Conservation (phyloP, 2,888 invertebrate genomes). For the Timema podura region DNA sequence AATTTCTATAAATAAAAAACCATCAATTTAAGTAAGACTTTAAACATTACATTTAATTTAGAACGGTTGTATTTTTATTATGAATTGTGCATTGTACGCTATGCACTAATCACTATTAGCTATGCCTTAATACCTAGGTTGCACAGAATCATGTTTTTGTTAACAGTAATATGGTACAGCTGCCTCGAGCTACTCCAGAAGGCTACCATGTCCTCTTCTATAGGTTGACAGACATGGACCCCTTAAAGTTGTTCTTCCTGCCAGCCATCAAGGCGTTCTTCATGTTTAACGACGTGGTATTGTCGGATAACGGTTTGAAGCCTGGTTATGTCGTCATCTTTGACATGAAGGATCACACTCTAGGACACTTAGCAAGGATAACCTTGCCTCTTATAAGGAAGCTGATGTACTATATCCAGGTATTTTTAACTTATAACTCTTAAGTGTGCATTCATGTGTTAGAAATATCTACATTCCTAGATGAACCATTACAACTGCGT, state of each 20-base stretch:
- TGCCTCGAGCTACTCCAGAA: conserved; percentile 37
- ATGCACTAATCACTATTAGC: too few relatives aligned
- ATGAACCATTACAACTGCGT: too few relatives aligned
- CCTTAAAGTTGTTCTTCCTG: conserved; percentile 35
- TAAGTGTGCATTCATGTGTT: too few relatives aligned
- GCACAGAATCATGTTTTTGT: too few relatives aligned
- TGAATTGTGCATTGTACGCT: too few relatives aligned
- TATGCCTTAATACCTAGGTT: too few relatives aligned
- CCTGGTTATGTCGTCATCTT: conserved; percentile 38
- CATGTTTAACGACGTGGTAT: conserved; percentile 37
- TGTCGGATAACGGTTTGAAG: conserved; percentile 38
- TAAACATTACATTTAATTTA: too few relatives aligned
- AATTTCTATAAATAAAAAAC: too few relatives aligned
- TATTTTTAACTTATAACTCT: conserved; percentile 18
- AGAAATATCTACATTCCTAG: too few relatives aligned
- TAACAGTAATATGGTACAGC: conserved; percentile 35
- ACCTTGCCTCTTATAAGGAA: conserved; percentile 35
- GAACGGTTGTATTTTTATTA: too few relatives aligned
- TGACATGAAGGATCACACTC: conserved; percentile 38
- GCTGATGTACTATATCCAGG: conserved; percentile 40
- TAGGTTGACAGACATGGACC: conserved; percentile 36
- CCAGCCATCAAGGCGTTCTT: conserved; percentile 37
- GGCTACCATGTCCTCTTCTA: conserved; percentile 38
- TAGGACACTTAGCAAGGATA: conserved; percentile 38
- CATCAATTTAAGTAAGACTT: too few relatives aligned